A percentile compares a stretch with the other conserved stretches of the same genome.
These are phyloP conservation scores for Scaptomyza parva DNA, from an alignment of 2,888 invertebrate genomes.

Conservation along the genomic window DNA sequence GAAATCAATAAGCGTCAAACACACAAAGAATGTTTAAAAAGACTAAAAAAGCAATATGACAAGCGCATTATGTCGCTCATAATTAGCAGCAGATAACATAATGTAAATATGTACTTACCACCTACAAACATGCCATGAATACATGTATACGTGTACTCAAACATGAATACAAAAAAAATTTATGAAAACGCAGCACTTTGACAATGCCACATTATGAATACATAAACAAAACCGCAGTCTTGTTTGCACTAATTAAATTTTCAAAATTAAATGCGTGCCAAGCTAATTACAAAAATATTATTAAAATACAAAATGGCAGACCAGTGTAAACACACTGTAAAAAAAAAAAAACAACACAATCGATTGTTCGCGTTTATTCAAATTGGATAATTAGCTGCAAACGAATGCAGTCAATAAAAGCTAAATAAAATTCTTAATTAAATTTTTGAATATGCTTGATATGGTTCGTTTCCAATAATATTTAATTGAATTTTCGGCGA, in stretches of 20 bases:
- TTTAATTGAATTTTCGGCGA: constrained; percentile 21
- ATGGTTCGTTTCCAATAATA: constrained; percentile 5
- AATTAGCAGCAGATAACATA: constrained; percentile 43
- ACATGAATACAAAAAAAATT: not conserved
- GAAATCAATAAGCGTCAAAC: constrained; percentile 34
- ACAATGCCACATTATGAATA: constrained; percentile 51
- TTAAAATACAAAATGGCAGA: constrained; percentile 39
- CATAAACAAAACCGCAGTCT: constrained; percentile 64
- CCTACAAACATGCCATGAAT: not conserved
- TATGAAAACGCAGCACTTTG: constrained; percentile 7
- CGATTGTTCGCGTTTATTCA: constrained; percentile 12
- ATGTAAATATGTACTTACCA: constrained; percentile 13
- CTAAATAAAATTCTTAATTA: constrained; percentile 63
- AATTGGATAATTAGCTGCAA: constrained; percentile 51
- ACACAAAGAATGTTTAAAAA: constrained; percentile 1
- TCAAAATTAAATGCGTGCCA: constrained; percentile 63
- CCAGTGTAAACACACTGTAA: no score
- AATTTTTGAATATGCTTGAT: constrained; percentile 41
- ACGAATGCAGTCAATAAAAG: constrained; percentile 53
- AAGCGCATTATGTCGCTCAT: constrained; percentile 55
- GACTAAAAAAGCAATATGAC: constrained; percentile 40
- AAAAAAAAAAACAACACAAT: not conserved
- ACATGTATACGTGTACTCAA: not conserved
- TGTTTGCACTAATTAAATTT: constrained; percentile 73
- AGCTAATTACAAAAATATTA: constrained; percentile 69